Conservation (phyloP, 2,113 vertebrate species). For the Cairina moschata region DNA sequence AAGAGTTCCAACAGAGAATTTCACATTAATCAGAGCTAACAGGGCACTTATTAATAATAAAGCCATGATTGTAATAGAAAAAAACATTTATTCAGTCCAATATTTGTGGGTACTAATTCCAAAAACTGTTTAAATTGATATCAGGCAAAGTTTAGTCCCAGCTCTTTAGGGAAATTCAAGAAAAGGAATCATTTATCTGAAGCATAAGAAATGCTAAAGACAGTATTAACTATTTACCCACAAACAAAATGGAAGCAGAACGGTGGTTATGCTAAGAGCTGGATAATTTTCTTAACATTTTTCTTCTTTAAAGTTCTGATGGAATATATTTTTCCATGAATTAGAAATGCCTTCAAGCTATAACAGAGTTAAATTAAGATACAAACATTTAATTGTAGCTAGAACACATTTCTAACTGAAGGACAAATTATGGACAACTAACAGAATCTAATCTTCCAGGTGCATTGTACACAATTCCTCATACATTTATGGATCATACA, state of each 20-base stretch:
- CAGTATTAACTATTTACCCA: constrained; percentile 22
- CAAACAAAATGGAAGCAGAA: not conserved
- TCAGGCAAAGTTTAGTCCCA: constrained; percentile 35
- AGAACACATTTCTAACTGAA: not conserved
- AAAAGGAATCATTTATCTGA: constrained; percentile 54
- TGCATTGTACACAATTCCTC: not conserved
- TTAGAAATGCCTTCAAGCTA: not conserved
- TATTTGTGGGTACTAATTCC: constrained; percentile 49
- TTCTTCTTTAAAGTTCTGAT: not conserved
- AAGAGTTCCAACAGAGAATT: constrained; percentile 64
- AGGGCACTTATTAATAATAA: constrained; percentile 66
- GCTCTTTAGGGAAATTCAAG: constrained; percentile 26
- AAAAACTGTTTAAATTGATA: constrained; percentile 49
- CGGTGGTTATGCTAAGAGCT: not conserved
- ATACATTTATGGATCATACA: not conserved
- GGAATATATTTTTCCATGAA: not conserved
- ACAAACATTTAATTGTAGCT: not conserved
- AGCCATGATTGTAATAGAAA: constrained; percentile 39
- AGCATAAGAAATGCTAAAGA: constrained; percentile 23
- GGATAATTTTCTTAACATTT: not conserved
- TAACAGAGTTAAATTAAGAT: not conserved
- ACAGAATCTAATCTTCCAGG: not conserved
- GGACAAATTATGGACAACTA: not conserved
- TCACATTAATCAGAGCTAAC: constrained; percentile 68
- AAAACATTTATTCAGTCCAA: constrained; percentile 43